These are phyloP conservation scores for Sphenopsis melanotis DNA, from an alignment of 2,797 vertebrate species.

Conservation along the genomic window DNA sequence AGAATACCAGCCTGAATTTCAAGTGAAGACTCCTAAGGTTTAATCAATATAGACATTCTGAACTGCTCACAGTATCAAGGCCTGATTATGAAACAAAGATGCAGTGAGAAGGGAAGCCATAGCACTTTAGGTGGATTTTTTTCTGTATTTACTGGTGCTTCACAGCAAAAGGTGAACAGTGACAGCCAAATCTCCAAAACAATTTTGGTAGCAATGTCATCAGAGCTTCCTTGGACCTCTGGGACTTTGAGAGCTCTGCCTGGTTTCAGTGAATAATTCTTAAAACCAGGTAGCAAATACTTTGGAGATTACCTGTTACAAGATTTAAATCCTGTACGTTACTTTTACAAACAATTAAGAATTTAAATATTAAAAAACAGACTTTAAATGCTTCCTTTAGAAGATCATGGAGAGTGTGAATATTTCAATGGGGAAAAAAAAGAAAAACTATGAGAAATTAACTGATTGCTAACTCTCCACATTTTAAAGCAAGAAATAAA, in stretches of 20 bases:
- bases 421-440: background rate
- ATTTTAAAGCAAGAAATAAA: background rate
- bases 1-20: slow-evolving; percentile 42
- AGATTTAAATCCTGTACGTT: background rate
- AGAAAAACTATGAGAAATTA: background rate
- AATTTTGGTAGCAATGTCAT: background rate
- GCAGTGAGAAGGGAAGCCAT: background rate
- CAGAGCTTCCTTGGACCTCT: background rate
- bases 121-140: background rate
- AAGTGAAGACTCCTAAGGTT: slow-evolving; percentile 49
- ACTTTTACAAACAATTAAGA: background rate
- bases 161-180: background rate
- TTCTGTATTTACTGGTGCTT: background rate
- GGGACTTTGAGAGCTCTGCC: background rate
- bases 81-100: slow-evolving; percentile 3
- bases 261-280: background rate
- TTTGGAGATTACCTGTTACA: background rate
- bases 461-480: background rate
- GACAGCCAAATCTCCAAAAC: background rate
- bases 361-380: background rate
- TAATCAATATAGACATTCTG: slow-evolving; percentile 66
- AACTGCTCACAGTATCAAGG: slow-evolving; percentile 26
- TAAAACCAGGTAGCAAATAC: background rate
- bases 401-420: background rate
- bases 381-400: background rate